Base-by-base conservation (phyloP, 1,140 invertebrate genomes). In the Scaptomyza graminum region DNA sequence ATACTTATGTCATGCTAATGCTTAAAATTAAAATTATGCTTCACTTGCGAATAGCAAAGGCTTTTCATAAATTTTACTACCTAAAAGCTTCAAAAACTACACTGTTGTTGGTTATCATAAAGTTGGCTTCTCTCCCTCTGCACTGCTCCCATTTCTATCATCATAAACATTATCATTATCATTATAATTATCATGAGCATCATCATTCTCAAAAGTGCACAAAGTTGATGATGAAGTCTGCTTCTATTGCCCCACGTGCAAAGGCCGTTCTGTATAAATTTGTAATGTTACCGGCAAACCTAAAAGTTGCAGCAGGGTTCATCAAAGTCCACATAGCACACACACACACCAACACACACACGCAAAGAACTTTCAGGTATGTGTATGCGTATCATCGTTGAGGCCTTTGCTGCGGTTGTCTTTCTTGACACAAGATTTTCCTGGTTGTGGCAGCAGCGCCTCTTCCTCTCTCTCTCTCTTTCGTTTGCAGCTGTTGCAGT, bases 321-420 rank as follows among this genome's bases (percentile, higher is more conserved):
- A 70, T 70, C 67, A 70, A 70, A 70, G 61, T 67, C 55, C 55
- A 50, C 46, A 18, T 16, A 5, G 22, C 52, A 41, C 52, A 16
- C 8, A 39, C 63, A 25, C 52, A n/a, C 51, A 41, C 13, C 7
- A 1, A n/a, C 39, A 37, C 60, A 39, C 39, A 28, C 16, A 16
- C 15, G 5, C 16, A 34, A 41, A 12, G n/a, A 22, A 22, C 9
- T 9, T 39, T 39, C 16, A 16, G 34, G 41, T 18, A 13, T 31
- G n/a, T 13, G 46, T 61, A 39, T 68, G 62, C 63, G 62, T 67
- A 57, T 65, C 61, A 60, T 61, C 60, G 61, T 79, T 67, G 76
- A 79, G 79, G 76, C 61, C 81, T 84, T 85, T 84, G 81, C 80
- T 84, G 80, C 63, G 80, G 76, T 77, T 84, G 80, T 67, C 50